Evolutionary conservation across 1,140 invertebrate species (phyloP).

Genomic region (Coelopa frigida): DNA sequence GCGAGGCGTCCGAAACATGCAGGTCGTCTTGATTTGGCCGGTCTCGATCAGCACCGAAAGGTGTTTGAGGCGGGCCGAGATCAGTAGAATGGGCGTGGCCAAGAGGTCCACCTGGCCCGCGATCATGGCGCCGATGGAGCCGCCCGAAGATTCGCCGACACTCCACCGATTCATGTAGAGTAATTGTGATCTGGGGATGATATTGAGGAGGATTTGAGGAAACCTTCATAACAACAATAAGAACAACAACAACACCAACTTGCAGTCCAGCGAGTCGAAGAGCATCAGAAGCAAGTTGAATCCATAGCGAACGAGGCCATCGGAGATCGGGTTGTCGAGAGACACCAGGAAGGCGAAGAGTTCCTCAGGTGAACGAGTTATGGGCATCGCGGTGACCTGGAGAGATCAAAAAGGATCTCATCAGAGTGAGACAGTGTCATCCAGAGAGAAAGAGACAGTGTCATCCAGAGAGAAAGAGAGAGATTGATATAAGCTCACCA

Average conservation of each 20-base stretch:
- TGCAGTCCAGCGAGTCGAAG: constrained; percentile 25
- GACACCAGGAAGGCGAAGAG: constrained; percentile 7
- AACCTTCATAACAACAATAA: background rate
- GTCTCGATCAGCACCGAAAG: constrained; percentile 18
- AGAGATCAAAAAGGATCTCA: background rate
- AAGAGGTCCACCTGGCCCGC: constrained; percentile 22
- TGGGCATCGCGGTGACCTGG: constrained; percentile 7
- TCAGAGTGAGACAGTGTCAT: too few relatives aligned
- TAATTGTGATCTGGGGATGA: background rate
- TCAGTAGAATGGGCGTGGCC: constrained; percentile 20
- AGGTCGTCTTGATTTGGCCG: constrained; percentile 26
- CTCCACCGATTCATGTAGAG: constrained; percentile 35
- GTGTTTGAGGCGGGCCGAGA: constrained; percentile 14
- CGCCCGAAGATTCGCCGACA: constrained; percentile 24
- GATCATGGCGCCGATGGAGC: constrained; percentile 26
- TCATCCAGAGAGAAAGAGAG: background rate
- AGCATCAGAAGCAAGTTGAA: constrained; percentile 20
- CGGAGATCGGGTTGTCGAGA: constrained; percentile 1
- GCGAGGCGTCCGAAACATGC: constrained; percentile 33
- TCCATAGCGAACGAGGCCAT: constrained; percentile 18
- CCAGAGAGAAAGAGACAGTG: too few relatives aligned
- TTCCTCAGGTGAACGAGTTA: background rate
- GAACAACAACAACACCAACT: constrained; percentile 14
- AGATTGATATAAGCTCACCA: constrained; percentile 20
- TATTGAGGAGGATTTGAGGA: background rate